Evolutionary conservation across 2,797 vertebrate species (phyloP).

Genomic region (Syngnathus rostellatus): DNA sequence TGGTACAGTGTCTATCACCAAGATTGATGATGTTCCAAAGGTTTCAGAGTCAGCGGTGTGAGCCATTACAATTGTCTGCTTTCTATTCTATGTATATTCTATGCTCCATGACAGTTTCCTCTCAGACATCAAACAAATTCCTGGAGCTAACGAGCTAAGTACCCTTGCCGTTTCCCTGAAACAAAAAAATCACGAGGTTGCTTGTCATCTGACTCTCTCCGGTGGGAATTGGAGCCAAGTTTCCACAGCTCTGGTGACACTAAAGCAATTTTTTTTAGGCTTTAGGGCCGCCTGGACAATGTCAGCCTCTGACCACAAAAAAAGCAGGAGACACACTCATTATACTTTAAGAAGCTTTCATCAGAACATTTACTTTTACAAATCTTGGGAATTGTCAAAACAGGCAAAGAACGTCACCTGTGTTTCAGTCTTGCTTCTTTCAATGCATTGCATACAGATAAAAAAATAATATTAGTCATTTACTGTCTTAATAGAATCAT

Average conservation of each 20-base stretch:
- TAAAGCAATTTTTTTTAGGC: not conserved
- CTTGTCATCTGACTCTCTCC: slow-evolving; percentile 1
- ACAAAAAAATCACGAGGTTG: not conserved
- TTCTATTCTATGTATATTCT: not conserved
- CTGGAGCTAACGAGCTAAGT: not conserved
- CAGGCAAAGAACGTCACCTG: not conserved
- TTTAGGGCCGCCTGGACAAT: not conserved
- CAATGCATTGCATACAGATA: not conserved
- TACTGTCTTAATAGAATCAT: slow-evolving; percentile 4
- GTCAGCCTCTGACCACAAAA: not conserved
- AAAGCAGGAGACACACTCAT: not conserved
- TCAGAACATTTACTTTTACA: not conserved
- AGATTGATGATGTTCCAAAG: no score
- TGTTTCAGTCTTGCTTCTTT: not conserved
- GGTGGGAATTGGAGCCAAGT: not conserved
- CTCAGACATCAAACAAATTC: not conserved
- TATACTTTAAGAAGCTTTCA: not conserved
- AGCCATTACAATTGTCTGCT: not conserved
- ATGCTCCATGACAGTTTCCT: no score
- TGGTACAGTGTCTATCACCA: no score
- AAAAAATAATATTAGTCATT: not conserved
- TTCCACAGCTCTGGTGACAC: not conserved
- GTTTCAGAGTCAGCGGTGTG: no score
- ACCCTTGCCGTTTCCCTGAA: not conserved
- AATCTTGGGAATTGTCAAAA: not conserved